Conservation (phyloP, 1,140 invertebrate species). For the Pissodes strobi region DNA sequence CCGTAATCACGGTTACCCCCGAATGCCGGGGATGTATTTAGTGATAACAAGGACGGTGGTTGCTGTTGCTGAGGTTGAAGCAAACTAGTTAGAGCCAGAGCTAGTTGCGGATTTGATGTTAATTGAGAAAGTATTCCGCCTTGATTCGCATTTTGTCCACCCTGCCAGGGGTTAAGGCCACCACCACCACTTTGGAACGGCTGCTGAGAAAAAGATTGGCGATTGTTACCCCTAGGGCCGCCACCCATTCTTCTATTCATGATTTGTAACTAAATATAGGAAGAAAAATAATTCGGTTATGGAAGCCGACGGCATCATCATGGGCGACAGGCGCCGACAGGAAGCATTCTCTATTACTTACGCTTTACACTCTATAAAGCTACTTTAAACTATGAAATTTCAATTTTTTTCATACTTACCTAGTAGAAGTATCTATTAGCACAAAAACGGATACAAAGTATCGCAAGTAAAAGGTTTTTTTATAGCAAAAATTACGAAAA, state of each 20-base stretch:
- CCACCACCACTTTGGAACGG: slow-evolving; percentile 49
- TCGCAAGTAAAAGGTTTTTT: too few species aligned
- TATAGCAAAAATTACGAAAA: too few species aligned
- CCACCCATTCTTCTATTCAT: slow-evolving; percentile 53
- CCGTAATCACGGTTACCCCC: slow-evolving; percentile 51
- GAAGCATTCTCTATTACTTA: too few species aligned
- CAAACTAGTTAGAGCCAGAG: slow-evolving; percentile 54
- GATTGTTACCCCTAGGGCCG: slow-evolving; percentile 44
- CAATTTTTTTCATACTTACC: too few species aligned
- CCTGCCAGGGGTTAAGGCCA: slow-evolving; percentile 53
- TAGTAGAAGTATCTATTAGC: too few species aligned
- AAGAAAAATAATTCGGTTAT: slow-evolving; percentile 33
- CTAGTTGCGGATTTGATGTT: slow-evolving; percentile 52
- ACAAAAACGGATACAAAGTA: too few species aligned
- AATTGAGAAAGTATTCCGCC: slow-evolving; percentile 44
- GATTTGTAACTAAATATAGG: slow-evolving; percentile 48
- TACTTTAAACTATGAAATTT: too few species aligned
- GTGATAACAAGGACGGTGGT: slow-evolving; percentile 54
- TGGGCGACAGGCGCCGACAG: slow-evolving; percentile 24
- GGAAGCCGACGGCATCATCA: slow-evolving; percentile 9
- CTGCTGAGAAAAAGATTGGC: slow-evolving; percentile 50
- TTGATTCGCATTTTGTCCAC: slow-evolving; percentile 46
- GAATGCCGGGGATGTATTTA: slow-evolving; percentile 52
- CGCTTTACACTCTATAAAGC: too few species aligned
- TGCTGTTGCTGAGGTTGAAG: slow-evolving; percentile 51